A percentile compares a stretch with the other conserved stretches of the same genome.
Evolutionary conservation across 2,113 vertebrate genomes (phyloP).

Genomic region (Puma concolor): DNA sequence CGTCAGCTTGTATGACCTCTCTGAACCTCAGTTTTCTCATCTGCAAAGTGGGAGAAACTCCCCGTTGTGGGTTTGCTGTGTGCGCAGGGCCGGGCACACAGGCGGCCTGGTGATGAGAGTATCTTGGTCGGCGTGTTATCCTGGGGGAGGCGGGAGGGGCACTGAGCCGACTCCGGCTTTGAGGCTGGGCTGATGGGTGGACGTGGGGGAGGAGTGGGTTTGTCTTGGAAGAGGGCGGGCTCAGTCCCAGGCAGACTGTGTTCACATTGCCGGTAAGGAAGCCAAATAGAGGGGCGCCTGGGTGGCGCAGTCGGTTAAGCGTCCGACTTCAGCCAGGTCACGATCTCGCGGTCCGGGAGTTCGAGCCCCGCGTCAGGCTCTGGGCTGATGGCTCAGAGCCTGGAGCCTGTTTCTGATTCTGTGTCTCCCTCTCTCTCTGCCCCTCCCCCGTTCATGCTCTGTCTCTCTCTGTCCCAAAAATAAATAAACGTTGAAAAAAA

Average conservation of each 20-base stretch:
- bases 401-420: too few species aligned
- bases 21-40: neutral
- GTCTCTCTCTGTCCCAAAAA: too few species aligned
- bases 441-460: too few species aligned
- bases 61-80: accelerated
- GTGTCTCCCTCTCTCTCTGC: too few species aligned
- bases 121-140: neutral
- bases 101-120: neutral
- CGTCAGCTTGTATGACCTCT: neutral
- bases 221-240: neutral
- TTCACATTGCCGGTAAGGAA: neutral
- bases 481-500: too few species aligned
- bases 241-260: neutral
- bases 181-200: neutral
- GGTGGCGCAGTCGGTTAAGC: too few species aligned
- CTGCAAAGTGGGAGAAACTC: neutral
- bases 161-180: neutral
- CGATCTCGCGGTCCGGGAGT: too few species aligned
- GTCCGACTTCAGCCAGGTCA: too few species aligned
- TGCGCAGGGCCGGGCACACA: neutral
- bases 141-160: neutral
- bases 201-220: neutral
- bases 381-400: too few species aligned
- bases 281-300: neutral
- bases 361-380: too few species aligned